These are phyloP conservation scores for Drosophila setosimentum DNA, from an alignment of 2,888 invertebrate species.

Conservation along the genomic window DNA sequence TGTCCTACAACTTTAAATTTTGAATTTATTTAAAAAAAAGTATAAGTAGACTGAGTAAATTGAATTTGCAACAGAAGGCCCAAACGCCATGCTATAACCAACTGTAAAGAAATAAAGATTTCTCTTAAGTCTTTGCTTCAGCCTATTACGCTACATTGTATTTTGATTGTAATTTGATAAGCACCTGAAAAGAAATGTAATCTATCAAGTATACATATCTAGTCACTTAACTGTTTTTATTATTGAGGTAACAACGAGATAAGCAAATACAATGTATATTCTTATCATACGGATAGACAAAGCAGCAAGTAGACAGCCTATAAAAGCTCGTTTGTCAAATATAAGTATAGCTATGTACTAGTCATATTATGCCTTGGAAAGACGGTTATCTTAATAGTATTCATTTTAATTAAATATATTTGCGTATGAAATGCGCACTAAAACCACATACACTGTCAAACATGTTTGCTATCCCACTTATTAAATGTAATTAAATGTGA, in stretches of 20 bases:
- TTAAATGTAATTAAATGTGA: background rate
- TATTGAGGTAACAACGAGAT: background rate
- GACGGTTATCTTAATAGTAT: background rate
- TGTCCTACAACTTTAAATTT: background rate
- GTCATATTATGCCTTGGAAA: background rate
- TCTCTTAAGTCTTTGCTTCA: background rate
- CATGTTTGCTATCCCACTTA: background rate
- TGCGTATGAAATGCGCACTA: background rate
- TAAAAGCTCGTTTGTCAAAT: background rate
- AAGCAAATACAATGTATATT: background rate
- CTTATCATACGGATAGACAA: background rate
- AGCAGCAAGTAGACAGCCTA: background rate
- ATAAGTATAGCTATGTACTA: background rate
- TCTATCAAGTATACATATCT: background rate
- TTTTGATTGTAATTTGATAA: too few relatives aligned
- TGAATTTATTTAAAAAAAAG: background rate
- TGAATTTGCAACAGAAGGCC: background rate
- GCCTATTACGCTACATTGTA: background rate
- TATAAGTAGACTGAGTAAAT: background rate
- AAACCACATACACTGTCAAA: background rate
- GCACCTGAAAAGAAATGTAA: too few relatives aligned
- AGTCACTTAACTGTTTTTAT: background rate
- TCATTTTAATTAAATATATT: conserved; percentile 4
- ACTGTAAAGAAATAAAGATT: background rate
- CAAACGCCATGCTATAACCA: background rate